Conservation (phyloP, 2,113 vertebrate genomes). For the Vireo altiloquus region DNA sequence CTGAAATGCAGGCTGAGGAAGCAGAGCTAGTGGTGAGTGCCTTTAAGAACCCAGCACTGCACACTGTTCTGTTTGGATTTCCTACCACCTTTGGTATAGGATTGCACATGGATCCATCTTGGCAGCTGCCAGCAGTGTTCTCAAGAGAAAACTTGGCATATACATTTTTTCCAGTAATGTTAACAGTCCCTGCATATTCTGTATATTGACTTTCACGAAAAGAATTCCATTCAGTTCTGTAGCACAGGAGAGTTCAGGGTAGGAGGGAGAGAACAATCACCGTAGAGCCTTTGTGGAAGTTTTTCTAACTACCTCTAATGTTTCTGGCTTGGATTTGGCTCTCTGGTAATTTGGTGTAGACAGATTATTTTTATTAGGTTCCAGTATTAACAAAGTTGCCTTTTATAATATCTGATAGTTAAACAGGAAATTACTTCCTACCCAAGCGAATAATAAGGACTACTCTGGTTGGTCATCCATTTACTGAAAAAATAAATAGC, state of each 20-base stretch:
- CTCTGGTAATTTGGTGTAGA: constrained; percentile 39
- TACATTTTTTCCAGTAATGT: constrained; percentile 18
- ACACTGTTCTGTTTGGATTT: background rate
- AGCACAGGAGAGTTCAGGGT: constrained; percentile 45
- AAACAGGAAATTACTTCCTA: constrained; percentile 69
- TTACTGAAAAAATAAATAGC: constrained; percentile 47
- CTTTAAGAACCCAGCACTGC: constrained; percentile 23
- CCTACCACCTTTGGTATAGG: constrained; percentile 29
- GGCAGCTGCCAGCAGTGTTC: constrained; percentile 42
- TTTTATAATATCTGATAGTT: constrained; percentile 57
- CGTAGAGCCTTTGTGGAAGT: constrained; percentile 48
- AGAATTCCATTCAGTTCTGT: constrained; percentile 62
- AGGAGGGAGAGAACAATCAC: constrained; percentile 35
- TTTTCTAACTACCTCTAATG: background rate
- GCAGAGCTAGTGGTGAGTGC: background rate
- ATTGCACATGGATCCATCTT: constrained; percentile 42
- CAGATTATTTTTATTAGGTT: constrained; percentile 65
- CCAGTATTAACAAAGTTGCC: constrained; percentile 45
- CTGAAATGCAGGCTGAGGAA: background rate
- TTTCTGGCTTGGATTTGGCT: background rate
- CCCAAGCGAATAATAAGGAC: constrained; percentile 60
- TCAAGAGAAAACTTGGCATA: constrained; percentile 47
- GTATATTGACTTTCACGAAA: constrained; percentile 67
- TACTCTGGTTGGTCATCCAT: constrained; percentile 34
- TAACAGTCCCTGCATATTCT: constrained; percentile 51